Base-by-base conservation (phyloP, 2,888 invertebrate species). In the Dastarcus helophoroides region DNA sequence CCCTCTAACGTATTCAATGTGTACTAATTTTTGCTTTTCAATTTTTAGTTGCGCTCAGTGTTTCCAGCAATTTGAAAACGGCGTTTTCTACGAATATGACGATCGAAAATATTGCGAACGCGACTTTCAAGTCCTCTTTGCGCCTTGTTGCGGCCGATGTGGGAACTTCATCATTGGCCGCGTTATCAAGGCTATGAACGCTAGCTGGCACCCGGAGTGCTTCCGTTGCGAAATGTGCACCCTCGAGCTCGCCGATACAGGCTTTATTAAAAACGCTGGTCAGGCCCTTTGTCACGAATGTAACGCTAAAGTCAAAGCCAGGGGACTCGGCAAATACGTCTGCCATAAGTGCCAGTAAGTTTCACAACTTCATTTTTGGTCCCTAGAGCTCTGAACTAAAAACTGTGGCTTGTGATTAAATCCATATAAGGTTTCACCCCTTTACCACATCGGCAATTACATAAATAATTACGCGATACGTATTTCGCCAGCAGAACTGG, bases 101-200 rank as follows among this genome's bases (percentile, higher is more conserved):
- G 95, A 94, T 1, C 74, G 98, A 41, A 98, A 97, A 63, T 99
- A 99, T 60, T 99, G 98, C 55, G 95, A 97, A 64, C 88, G 93
- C 57, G 97, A 98, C 63, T 98, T 98, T 58, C 95, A 98, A 63
- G 91, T 67, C 86, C 93, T 28, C 85, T 98, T 28, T 84, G 91
- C 64, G 7, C 63, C 63, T 3, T 85, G 83, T 54, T 86, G 86
- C 57, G 77, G 79, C 62, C 69, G 72, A 67, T 69, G 66, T 42
- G 57, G 81, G 13, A 93, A 94, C 62, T 98, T 98, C 60, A 90
- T 98, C 36, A 91, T 97, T 56, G 98, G 98, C 0, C 79, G 98
- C 34, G 98, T 99, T 25, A 98, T 99, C 56, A 98, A 98, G 62
- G 98, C 98, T 1, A 95, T 98, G 93, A 93, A 95, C 54, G 78